Evolutionary conservation across 1,140 invertebrate genomes (phyloP), one percentile per base, ranked within the genome.

Genomic region (Halyomorpha halys): DNA sequence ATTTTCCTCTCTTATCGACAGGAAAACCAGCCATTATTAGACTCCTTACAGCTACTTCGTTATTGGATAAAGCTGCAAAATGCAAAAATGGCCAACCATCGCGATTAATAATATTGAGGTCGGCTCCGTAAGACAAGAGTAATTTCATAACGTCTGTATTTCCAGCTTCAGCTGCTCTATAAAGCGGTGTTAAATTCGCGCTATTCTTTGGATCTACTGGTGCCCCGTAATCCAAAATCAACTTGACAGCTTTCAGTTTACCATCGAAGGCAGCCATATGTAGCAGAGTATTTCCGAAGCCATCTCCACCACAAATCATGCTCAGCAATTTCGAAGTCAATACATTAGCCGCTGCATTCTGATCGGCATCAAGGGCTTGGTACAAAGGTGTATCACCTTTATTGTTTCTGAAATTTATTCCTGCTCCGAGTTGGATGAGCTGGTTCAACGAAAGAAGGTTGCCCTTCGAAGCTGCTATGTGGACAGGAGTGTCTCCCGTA

Each of bases 71-170:
- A n/a, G 45, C 45, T 47, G 45, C 45, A n/a, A 47, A 47, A 47
- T 47, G 45, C 45, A 47, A 47, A 47, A 47, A 19, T 47, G 45
- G 45, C 45, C 45, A 47, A 15, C 45, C 45, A 19, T 47, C 45
- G 4, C 18, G 15, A 47, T 19, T 19, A 4, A 47, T 19, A 4
- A 19, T 47, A 11, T 47, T n/a, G 15, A 47, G 45, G 18, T 47
- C 18, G 15, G 45, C 45, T n/a, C 45, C 45, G 13, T 19, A 4
- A 11, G 15, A 15, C 18, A n/a, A 4, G 3, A 47, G 45, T 19
- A 47, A 19, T 14, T 47, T 47, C 45, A 47, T 47, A 4, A 47
- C 13, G 2, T 19, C 18, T 14, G 13, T 4, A 47, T 47, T 2
- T 4, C 45, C 45, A n/a, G 15, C 2, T 19, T 47, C 15, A 4